These are phyloP conservation scores for Caenorhabditis angaria DNA, from an alignment of 2,888 invertebrate species.

Conservation along the genomic window DNA sequence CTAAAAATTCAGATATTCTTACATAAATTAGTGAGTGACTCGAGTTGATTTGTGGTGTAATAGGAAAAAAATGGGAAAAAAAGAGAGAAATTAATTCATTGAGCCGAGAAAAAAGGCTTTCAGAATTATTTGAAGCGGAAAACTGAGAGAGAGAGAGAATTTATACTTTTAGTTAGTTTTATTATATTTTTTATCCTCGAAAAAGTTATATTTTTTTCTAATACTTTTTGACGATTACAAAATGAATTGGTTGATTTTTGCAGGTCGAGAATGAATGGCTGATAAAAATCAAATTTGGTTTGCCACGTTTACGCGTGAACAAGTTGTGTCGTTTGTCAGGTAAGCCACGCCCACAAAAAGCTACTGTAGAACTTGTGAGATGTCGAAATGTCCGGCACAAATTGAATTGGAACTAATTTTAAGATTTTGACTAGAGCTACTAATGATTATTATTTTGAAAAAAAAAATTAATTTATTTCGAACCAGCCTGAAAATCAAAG, in stretches of 20 bases:
- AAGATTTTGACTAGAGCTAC: too few species aligned
- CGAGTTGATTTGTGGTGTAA: neutral
- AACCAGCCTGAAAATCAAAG: neutral
- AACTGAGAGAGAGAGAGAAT: too few species aligned
- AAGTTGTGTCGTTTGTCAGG: slow-evolving; percentile 54
- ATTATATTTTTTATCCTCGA: neutral
- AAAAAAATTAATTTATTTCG: neutral
- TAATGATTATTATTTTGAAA: too few species aligned
- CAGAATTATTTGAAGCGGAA: neutral
- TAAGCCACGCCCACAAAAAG: slow-evolving; percentile 1
- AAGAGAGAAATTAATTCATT: neutral
- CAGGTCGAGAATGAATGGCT: slow-evolving; percentile 26
- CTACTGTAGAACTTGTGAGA: too few species aligned
- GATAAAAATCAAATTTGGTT: slow-evolving; percentile 31
- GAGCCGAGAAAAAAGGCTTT: neutral
- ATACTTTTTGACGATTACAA: neutral
- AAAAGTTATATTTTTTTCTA: neutral
- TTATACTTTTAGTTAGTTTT: neutral
- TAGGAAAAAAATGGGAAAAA: neutral
- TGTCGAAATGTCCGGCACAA: too few species aligned
- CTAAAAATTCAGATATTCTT: neutral
- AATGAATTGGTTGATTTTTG: neutral
- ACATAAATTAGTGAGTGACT: neutral
- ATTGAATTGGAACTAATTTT: neutral
- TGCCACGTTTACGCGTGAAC: slow-evolving; percentile 50